Evolutionary conservation across 2,888 invertebrate species (phyloP), one percentile per base, ranked within the genome.

Genomic region (Tineola bisselliella): DNA sequence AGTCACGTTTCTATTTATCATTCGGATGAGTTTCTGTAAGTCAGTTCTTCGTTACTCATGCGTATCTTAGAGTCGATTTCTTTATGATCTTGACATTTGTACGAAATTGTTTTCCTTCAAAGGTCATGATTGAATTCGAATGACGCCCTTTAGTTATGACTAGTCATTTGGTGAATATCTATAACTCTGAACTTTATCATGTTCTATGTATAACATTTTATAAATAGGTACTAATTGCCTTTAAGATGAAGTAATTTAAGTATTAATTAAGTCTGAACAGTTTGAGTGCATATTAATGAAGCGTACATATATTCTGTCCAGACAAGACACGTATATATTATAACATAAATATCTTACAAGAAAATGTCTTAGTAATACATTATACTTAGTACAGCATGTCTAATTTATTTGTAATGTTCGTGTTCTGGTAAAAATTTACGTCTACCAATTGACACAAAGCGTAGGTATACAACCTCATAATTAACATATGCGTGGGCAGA

Each of bases 401-500:
- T 6, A 48, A 17, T 48, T 48, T 48, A 48, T 48, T 48, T 48
- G 17, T 48, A 48, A 38, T 12, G 48, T 48, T 15, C 48, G 15
- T 48, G 48, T 48, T 17, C 48, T 2, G 15, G 48, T 48, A 48
- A 48, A 48, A 48, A 48, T 48, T 48, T 17, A 48, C 48, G 48
- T 48, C 48, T 48, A 48, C n/a, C 48, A 48, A 48, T 48, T 48
- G 54, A 54, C 54, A 54, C 25, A 18, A 25, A 68, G 73, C 75
- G 72, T 72, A 71, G 69, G 69, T 70, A 74, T 68, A 74, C 73
- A 74, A 71, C 73, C 71, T 69, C 65, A 74, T 78, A 77, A 78
- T 79, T 76, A 77, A 75, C 71, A 72, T 68, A 66, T 63, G 71
- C 72, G 77, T 77, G 71, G 77, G 77, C 68, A 71, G 77, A 68